Evolutionary conservation across 2,888 invertebrate genomes (phyloP).

Genomic region (Drosophila monieri): DNA sequence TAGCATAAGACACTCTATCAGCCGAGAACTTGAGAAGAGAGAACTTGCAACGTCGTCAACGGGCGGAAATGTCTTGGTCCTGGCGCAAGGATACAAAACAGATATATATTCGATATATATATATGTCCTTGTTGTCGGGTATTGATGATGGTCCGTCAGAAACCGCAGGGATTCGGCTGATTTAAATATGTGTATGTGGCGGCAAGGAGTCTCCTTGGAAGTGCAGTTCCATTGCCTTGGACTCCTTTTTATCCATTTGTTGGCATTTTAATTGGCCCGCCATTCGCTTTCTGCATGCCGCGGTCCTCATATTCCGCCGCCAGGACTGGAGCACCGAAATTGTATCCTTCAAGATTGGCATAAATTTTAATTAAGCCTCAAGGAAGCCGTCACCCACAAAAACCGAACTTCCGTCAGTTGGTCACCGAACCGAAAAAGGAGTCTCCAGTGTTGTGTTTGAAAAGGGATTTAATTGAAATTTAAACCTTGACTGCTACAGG

Average conservation of each 20-base stretch:
- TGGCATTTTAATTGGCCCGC: conserved; percentile 59
- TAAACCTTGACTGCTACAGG: conserved; percentile 7
- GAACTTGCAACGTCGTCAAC: conserved; percentile 39
- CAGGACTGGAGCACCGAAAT: background rate
- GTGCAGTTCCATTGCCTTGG: conserved; percentile 22
- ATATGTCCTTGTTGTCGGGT: conserved; percentile 3
- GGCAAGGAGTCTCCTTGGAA: conserved; percentile 17
- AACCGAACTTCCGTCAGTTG: conserved; percentile 36
- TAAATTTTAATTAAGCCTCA: conserved; percentile 50
- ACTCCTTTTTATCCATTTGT: conserved; percentile 10
- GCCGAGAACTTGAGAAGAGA: conserved; percentile 29
- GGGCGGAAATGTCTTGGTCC: conserved; percentile 53
- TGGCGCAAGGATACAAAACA: background rate
- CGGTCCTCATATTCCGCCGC: conserved; percentile 21
- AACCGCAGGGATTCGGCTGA: conserved; percentile 30
- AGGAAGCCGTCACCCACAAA: conserved; percentile 36
- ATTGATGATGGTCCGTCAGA: conserved; percentile 29
- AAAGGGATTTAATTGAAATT: conserved; percentile 14
- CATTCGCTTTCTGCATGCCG: conserved; percentile 24
- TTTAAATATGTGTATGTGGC: conserved; percentile 17
- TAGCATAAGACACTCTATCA: conserved; percentile 61
- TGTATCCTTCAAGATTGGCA: conserved; percentile 17
- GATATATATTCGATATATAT: background rate
- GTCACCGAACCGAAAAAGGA: conserved; percentile 20
- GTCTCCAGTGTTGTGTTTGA: background rate